A percentile compares a stretch with the other conserved stretches of the same genome.
These are phyloP conservation scores for Alouatta caraya DNA, from an alignment of 2,797 vertebrate species.

Conservation along the genomic window DNA sequence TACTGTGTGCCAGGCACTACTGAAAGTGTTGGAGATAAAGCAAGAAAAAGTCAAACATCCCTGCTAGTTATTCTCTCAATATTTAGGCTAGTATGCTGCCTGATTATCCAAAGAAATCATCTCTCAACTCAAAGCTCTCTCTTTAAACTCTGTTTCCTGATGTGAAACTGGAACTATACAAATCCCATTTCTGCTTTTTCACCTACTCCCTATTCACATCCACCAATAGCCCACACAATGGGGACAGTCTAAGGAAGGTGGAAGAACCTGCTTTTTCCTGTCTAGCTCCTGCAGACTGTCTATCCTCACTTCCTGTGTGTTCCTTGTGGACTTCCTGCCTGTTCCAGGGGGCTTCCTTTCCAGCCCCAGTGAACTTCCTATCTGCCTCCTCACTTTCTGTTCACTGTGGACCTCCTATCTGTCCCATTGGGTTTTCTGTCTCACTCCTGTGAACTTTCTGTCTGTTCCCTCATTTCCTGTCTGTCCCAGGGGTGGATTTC, in stretches of 20 bases:
- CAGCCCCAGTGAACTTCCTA: too few relatives aligned
- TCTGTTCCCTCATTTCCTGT: not conserved
- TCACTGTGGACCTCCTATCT: too few relatives aligned
- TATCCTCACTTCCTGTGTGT: not conserved
- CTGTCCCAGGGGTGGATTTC: too few relatives aligned
- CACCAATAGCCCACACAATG: accelerated
- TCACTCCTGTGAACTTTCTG: not conserved
- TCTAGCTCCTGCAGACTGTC: not conserved
- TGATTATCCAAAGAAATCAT: not conserved
- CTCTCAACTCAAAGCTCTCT: not conserved
- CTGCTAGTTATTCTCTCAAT: not conserved
- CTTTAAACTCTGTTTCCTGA: not conserved
- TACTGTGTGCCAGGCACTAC: not conserved
- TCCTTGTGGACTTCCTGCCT: not conserved
- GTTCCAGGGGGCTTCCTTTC: too few relatives aligned
- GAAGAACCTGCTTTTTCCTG: not conserved
- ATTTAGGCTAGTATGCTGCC: not conserved
- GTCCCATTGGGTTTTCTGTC: too few relatives aligned
- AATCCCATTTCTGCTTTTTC: not conserved
- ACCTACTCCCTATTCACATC: not conserved
- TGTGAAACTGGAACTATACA: not conserved
- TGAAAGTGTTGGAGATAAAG: not conserved
- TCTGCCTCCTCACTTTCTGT: too few relatives aligned
- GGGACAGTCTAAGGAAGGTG: not conserved
- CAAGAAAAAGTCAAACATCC: not conserved